phyloP scores from a whole-genome alignment of 2,797 vertebrate genomes.

The Lepus oiostolus region DNA sequence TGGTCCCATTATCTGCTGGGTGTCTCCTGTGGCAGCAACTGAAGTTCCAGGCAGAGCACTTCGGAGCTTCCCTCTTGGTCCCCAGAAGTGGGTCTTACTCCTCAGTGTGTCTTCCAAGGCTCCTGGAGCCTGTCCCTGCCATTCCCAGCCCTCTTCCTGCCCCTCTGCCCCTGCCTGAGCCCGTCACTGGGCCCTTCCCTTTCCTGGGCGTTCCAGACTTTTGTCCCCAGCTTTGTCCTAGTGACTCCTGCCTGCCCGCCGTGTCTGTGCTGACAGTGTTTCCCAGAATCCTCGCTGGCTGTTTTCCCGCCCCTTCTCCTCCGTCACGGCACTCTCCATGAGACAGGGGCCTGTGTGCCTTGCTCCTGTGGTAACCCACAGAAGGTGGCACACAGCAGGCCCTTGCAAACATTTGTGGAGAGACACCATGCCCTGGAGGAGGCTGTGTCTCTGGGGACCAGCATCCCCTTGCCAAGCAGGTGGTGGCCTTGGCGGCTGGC shows the following conservation, averaged over 20 bases:
- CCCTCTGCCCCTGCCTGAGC: background rate
- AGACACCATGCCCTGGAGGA: background rate
- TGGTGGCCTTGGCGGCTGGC: background rate
- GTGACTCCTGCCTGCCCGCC: background rate
- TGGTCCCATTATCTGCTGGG: background rate
- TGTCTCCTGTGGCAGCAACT: background rate
- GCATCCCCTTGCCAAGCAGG: background rate
- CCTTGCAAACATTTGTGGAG: background rate
- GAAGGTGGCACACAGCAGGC: background rate
- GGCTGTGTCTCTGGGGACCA: background rate
- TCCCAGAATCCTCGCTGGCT: background rate
- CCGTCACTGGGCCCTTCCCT: background rate
- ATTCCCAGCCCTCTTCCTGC: background rate
- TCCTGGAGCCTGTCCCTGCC: background rate
- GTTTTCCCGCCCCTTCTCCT: background rate
- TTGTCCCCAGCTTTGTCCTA: background rate
- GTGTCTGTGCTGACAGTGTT: background rate
- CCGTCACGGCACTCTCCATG: too few relatives aligned
- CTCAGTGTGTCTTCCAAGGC: background rate
- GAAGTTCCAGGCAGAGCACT: background rate
- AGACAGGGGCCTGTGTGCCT: fast-evolving
- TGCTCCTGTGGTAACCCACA: background rate
- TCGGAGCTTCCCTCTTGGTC: too few relatives aligned
- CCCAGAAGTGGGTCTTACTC: background rate
- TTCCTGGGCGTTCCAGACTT: background rate